phyloP scores from a whole-genome alignment of 2,113 vertebrate genomes.

The Aldabrachelys gigantea region DNA sequence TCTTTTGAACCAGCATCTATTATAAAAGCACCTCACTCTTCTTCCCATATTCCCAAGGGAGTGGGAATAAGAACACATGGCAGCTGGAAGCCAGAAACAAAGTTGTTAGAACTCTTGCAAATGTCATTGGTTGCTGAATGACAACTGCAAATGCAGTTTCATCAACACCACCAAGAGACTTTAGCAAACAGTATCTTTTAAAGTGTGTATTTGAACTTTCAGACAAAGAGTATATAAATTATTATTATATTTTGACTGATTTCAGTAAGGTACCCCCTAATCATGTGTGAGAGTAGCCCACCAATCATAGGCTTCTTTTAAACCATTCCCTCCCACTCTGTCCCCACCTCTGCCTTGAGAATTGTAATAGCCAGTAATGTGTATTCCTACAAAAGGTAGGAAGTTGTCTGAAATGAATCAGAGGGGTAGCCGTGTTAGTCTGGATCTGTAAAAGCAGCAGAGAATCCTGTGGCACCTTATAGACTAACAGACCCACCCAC shows the following conservation, averaged over 20 bases:
- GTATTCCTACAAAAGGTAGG: not conserved
- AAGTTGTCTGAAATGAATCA: not conserved
- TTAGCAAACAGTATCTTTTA: constrained; percentile 9
- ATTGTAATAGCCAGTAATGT: not conserved
- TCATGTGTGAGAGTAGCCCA: not conserved
- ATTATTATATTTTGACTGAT: not conserved
- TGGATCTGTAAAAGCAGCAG: no score
- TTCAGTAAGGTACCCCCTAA: not conserved
- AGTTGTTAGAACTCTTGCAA: constrained; percentile 42
- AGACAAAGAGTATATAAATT: not conserved
- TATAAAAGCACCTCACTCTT: constrained; percentile 27
- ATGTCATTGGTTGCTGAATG: not conserved
- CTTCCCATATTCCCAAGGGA: constrained; percentile 30
- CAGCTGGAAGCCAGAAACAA: constrained; percentile 40
- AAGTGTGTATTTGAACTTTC: not conserved
- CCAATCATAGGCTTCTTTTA: not conserved
- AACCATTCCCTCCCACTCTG: not conserved
- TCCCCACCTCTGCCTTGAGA: not conserved
- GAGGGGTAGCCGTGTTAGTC: no score
- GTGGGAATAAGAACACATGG: constrained; percentile 18
- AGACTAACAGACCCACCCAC: no score
- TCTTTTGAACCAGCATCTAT: constrained; percentile 60
- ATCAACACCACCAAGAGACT: constrained; percentile 36
- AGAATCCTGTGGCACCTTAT: no score
- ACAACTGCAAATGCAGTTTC: constrained; percentile 21